A percentile compares a stretch with the other conserved stretches of the same genome.
phyloP scores from a whole-genome alignment of 2,888 invertebrate genomes.

The Cheilosia soror region DNA sequence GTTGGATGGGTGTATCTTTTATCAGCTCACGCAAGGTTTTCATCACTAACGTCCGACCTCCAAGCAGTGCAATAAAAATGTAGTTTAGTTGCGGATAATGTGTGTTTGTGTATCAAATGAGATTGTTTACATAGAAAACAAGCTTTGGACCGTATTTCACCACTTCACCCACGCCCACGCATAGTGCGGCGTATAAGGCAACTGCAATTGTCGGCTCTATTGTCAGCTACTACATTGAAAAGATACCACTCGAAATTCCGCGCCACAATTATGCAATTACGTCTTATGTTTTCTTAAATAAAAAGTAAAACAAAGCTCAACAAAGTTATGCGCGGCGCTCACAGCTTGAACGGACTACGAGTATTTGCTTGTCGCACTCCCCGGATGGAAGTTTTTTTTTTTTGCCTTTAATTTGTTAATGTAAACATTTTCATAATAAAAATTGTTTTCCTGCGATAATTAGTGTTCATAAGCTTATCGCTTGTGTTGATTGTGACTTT shows the following conservation, averaged over 20 bases:
- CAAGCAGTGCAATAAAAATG: constrained; percentile 29
- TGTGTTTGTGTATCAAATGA: background rate
- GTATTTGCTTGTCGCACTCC: background rate
- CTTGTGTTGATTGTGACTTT: constrained; percentile 14
- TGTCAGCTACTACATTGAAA: constrained; percentile 5
- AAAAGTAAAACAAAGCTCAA: background rate
- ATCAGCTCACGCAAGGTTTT: constrained; percentile 32
- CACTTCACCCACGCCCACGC: constrained; percentile 38
- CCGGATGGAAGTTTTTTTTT: background rate
- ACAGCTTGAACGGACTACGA: background rate
- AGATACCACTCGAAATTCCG: constrained; percentile 41
- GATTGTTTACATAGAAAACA: constrained; percentile 20
- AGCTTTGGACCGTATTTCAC: constrained; percentile 16
- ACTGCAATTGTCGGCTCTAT: background rate
- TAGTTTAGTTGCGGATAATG: background rate
- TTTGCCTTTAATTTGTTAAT: constrained; percentile 42
- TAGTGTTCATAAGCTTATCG: constrained; percentile 50
- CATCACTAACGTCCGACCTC: background rate
- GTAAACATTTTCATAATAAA: constrained; percentile 42
- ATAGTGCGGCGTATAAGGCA: constrained; percentile 12
- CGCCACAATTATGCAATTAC: constrained; percentile 33
- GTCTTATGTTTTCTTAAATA: constrained; percentile 9
- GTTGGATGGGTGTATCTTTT: constrained; percentile 27
- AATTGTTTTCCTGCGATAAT: constrained; percentile 47
- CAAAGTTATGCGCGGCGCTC: no score